Base-by-base conservation (phyloP, 2,888 invertebrate genomes). In the Nyleta sp. region DNA sequence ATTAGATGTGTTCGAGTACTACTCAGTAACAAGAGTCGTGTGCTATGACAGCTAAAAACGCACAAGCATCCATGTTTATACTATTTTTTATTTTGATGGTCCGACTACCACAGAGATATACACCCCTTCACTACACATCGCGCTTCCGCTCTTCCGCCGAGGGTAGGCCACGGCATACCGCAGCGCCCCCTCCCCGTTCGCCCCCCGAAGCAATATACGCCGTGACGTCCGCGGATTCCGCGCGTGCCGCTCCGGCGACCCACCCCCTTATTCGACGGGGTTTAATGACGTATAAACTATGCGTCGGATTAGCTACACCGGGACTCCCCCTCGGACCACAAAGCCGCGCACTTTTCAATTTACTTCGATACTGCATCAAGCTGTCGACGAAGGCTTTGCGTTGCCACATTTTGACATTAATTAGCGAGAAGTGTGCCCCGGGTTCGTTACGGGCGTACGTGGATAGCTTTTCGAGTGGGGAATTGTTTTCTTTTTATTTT, bases 241-340 rank as follows among this genome's bases (percentile, higher is more conserved):
- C 85, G 87, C 87, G 84, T 84, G 85, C 87, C 86, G 79, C 81
- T 52, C 59, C 35, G n/a, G n/a, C 42, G 15, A 50, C 11, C 64
- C 60, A 17, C 46, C 76, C 73, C 72, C 62, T 55, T 57, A 46
- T 57, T 57, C 48, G 53, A 80, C 78, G 76, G 53, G 85, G 89
- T 90, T 90, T 90, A 90, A 90, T 90, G 90, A 90, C 90, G 90
- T 90, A 90, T 90, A 90, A 90, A 90, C 90, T 90, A 90, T 90
- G 90, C 89, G 88, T 80, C 83, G 90, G 90, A 90, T 90, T 90
- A 90, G 85, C 85, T 83, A 81, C 81, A 82, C 84, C 64, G 71
- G 44, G 74, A 78, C 48, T 64, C 46, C 70, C 70, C 60, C 57
- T 70, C 55, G 65, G 33, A 13, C 70, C 57, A 59, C 73, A 64